Percentiles rank a stretch among this genome's conserved stretches.
phyloP scores from a whole-genome alignment of 1,140 invertebrate species.

The Lethocerus indicus region DNA sequence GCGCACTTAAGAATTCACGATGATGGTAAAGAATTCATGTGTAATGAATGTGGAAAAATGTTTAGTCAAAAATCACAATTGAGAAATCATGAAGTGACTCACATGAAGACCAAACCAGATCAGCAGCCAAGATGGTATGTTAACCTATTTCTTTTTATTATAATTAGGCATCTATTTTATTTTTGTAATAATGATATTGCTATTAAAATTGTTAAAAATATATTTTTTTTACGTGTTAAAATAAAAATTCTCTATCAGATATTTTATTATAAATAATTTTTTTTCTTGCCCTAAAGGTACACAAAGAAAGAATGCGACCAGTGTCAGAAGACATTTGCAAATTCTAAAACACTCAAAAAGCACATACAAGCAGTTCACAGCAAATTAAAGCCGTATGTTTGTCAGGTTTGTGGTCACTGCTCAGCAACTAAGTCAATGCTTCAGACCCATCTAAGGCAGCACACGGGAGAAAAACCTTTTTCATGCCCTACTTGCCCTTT shows the following conservation, averaged over 20 bases:
- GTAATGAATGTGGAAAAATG: slow-evolving; percentile 45
- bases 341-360: slow-evolving; percentile 36
- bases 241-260: not conserved
- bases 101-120: slow-evolving; percentile 8
- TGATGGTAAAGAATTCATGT: slow-evolving; percentile 37
- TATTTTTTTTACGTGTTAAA: not conserved
- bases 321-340: slow-evolving; percentile 38
- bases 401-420: slow-evolving; percentile 52
- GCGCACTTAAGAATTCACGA: slow-evolving; percentile 50
- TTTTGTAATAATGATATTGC: too few relatives aligned
- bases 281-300: slow-evolving; percentile 18
- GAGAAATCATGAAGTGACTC: slow-evolving; percentile 34
- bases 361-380: slow-evolving; percentile 49
- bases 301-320: slow-evolving; percentile 24
- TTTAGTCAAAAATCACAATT: slow-evolving; percentile 62
- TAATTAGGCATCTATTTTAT: too few relatives aligned
- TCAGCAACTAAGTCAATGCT: slow-evolving; percentile 41
- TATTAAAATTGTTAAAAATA: not conserved
- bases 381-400: slow-evolving; percentile 50
- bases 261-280: too few relatives aligned
- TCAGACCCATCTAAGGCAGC: slow-evolving; percentile 53
- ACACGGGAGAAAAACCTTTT: slow-evolving; percentile 36
- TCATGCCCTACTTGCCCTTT: slow-evolving; percentile 16
- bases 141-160: too few relatives aligned
- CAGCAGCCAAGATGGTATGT: slow-evolving; percentile 7